Evolutionary conservation across 1,140 invertebrate species (phyloP), one percentile per base, ranked within the genome.

Genomic region (Zaprionus africanus): DNA sequence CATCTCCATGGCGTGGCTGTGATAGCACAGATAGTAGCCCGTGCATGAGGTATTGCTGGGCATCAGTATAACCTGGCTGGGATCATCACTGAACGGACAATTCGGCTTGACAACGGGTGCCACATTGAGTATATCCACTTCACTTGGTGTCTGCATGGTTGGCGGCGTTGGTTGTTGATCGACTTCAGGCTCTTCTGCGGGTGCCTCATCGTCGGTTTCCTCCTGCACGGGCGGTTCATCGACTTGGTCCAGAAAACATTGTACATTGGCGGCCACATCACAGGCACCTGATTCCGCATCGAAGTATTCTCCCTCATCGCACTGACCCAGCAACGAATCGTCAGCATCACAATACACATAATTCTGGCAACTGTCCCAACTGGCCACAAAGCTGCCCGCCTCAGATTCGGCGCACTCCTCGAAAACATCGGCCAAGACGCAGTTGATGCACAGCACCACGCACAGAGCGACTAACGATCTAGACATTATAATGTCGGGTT

Each of bases 1-100:
- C 91, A 92, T 92, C 28, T 85, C 85, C 69, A 92, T 90, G 41
- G 88, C 82, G 56, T 91, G 79, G 0, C 91, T 88, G 9, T 92
- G 86, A 63, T 92, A 92, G 58, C 91, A 92, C 1, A 92, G 68
- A 59, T 85, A 92, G 41, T 92, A 92, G 9, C 68, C 76, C 4
- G 82, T 70, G 62, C 91, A 92, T 5, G 88, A 81, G 3, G 75
- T 64, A 59, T 79, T 90, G 60, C 64, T 92, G 15, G 86, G 34
- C 72, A 91, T 82, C 3, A 92, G 34, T 5, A 92, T 90, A 11
- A 92, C 79, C 63, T 90, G 82, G 38, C 77, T 79, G 24, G 91
- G 88, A 80, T 92, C 91, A 63, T 92, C 91, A 26, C 56, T 82
- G 19, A 63, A 19, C 0, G 91, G 91, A 46, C 91, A 92, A 2